Conservation (phyloP, 2,113 vertebrate species). For the Malurus melanocephalus region DNA sequence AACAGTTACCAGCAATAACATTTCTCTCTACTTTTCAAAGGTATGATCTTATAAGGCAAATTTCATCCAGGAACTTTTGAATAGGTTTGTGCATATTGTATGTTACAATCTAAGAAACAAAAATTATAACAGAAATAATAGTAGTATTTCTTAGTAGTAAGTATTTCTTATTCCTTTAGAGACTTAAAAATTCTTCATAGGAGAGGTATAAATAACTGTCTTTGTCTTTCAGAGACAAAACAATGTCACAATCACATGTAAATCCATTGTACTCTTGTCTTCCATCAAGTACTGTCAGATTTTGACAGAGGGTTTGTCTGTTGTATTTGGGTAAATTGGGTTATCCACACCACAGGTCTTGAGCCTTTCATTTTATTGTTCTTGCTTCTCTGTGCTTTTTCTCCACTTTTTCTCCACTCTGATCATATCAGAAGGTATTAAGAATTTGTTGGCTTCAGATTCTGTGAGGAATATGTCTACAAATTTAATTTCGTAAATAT, state of each 20-base stretch:
- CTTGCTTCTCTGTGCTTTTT: not conserved
- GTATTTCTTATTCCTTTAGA: not conserved
- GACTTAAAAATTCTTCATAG: not conserved
- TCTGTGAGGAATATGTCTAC: no score
- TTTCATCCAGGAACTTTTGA: not conserved
- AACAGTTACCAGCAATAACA: not conserved
- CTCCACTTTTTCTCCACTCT: no score
- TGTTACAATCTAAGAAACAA: not conserved
- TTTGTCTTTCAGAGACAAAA: not conserved
- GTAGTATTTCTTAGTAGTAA: not conserved
- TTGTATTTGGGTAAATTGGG: slow-evolving; percentile 12
- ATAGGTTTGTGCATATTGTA: not conserved
- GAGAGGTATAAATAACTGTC: not conserved
- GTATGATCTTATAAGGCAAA: not conserved
- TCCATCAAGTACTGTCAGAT: not conserved
- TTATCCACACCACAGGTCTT: not conserved
- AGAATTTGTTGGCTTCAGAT: no score
- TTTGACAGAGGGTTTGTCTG: slow-evolving; percentile 23
- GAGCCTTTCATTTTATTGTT: not conserved
- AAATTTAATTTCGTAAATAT: no score
- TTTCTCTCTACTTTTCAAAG: not conserved
- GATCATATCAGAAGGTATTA: no score
- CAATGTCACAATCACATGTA: slow-evolving; percentile 1
- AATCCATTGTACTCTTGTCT: not conserved
- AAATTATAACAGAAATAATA: not conserved